A percentile compares a stretch with the other conserved stretches of the same genome.
phyloP scores from a whole-genome alignment of 2,113 vertebrate genomes.

The Bambusicola thoracicus region DNA sequence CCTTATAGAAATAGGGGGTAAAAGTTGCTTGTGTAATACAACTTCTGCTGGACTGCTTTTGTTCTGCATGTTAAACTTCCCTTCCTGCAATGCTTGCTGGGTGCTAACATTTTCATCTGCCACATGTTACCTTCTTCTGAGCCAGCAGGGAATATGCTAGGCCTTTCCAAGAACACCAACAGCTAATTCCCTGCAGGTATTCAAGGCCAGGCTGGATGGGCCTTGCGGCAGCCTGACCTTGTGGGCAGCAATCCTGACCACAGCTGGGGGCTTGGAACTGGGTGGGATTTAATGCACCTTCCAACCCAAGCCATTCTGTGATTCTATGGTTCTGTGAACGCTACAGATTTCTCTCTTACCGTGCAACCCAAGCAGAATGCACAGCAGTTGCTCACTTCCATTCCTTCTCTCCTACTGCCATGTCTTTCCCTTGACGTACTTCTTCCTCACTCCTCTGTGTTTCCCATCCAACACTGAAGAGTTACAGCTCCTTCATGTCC shows the following conservation, averaged over 20 bases:
- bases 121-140: neutral
- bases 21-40: neutral
- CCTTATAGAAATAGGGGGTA: neutral
- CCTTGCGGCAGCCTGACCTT: too few species aligned
- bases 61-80: neutral
- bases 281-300: too few species aligned
- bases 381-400: neutral
- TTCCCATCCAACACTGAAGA: neutral
- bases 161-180: neutral
- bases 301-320: too few species aligned
- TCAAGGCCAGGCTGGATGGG: too few species aligned
- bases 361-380: neutral
- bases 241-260: too few species aligned
- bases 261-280: too few species aligned
- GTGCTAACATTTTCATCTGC: neutral
- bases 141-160: rapidly evolving
- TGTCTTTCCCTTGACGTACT: neutral
- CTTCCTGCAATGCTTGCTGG: neutral
- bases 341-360: neutral
- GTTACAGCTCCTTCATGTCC: neutral
- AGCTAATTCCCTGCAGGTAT: neutral
- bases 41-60: neutral
- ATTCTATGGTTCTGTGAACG: too few species aligned
- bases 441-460: rapidly evolving
- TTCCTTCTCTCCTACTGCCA: neutral